Evolutionary conservation across 2,113 vertebrate genomes (phyloP).

Genomic region (Cololabis saira): DNA sequence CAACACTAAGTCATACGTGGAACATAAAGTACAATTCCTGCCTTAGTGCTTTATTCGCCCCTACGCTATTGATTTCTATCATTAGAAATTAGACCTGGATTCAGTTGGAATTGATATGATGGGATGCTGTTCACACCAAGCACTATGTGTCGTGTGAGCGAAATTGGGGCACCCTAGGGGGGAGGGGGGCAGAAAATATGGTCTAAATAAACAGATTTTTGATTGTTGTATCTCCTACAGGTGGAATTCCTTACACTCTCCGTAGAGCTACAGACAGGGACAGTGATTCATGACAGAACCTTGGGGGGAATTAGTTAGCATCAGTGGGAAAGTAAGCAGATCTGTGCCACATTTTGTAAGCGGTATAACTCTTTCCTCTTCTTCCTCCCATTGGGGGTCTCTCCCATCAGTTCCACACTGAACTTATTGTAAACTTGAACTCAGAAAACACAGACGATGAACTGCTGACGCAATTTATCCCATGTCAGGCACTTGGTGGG

Average conservation of each 20-base stretch:
- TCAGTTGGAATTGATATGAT: background rate
- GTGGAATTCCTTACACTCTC: constrained; percentile 41
- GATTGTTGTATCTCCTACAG: constrained; percentile 43
- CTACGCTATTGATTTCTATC: background rate
- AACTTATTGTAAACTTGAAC: background rate
- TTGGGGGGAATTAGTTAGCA: constrained; percentile 32
- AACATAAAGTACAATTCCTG: constrained; percentile 13
- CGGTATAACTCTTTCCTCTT: constrained; percentile 31
- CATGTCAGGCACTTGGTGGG: constrained; percentile 44
- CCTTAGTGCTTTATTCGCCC: background rate
- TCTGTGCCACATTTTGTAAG: background rate
- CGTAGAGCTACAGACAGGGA: constrained; percentile 14
- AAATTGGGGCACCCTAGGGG: background rate
- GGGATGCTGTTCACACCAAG: background rate
- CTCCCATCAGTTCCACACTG: background rate
- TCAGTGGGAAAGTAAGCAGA: constrained; percentile 16
- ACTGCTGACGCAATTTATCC: constrained; percentile 39
- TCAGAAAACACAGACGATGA: constrained; percentile 10
- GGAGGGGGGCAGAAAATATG: background rate
- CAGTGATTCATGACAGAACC: constrained; percentile 44
- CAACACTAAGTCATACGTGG: constrained; percentile 44
- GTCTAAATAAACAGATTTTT: constrained; percentile 35
- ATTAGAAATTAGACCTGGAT: background rate
- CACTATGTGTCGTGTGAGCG: background rate
- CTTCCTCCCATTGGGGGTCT: constrained; percentile 1